phyloP scores from a whole-genome alignment of 1,140 invertebrate species.

The Probaryconus sp. region DNA sequence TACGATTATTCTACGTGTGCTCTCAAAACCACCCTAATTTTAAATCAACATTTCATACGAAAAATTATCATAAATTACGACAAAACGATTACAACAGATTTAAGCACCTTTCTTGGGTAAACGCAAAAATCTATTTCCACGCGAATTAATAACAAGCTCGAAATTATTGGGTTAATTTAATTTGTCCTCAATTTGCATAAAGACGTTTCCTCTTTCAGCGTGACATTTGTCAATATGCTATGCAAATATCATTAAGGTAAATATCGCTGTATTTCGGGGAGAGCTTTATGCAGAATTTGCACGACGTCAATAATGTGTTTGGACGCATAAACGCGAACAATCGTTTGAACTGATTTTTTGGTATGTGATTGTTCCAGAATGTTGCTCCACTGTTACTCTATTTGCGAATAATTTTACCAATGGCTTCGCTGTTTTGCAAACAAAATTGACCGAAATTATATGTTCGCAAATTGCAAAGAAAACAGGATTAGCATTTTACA shows the following conservation, averaged over 20 bases:
- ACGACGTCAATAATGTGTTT: constrained; percentile 9
- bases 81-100: too few relatives aligned
- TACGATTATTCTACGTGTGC: too few relatives aligned
- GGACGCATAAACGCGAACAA: not conserved
- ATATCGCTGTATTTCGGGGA: constrained; percentile 15
- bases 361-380: not conserved
- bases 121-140: too few relatives aligned
- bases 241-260: constrained; percentile 25
- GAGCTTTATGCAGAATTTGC: constrained; percentile 11
- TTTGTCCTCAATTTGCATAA: constrained; percentile 6
- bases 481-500: too few relatives aligned
- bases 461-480: too few relatives aligned
- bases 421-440: too few relatives aligned
- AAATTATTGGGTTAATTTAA: not conserved
- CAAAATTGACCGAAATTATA: too few relatives aligned
- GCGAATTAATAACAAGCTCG: too few relatives aligned
- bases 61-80: too few relatives aligned
- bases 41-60: too few relatives aligned
- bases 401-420: constrained; percentile 5
- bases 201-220: constrained; percentile 8
- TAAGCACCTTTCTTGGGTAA: too few relatives aligned
- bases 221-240: constrained; percentile 15
- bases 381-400: not conserved
- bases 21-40: too few relatives aligned
- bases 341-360: constrained; percentile 16